phyloP scores from a whole-genome alignment of 1,140 invertebrate species.

The Hyles vespertilio region DNA sequence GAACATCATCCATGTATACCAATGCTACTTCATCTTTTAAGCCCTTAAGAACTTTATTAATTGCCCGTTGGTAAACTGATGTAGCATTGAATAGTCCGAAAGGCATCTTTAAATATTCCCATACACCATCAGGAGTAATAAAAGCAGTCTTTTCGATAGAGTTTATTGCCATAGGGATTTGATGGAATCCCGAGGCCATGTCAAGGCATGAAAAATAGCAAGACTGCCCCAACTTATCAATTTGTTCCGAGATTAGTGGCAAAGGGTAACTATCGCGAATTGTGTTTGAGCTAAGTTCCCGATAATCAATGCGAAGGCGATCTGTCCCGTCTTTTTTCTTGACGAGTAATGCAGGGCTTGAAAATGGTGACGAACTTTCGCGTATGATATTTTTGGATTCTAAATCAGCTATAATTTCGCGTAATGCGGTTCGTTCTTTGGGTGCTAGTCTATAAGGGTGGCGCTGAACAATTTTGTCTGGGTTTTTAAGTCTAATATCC shows the following conservation, averaged over 20 bases:
- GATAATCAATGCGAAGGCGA: constrained; percentile 10
- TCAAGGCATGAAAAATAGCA: too few species aligned
- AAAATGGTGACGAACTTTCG: constrained; percentile 7
- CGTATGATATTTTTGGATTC: background rate
- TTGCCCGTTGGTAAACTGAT: too few species aligned
- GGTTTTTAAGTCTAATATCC: constrained; percentile 7
- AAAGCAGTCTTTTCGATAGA: too few species aligned
- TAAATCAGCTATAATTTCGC: background rate
- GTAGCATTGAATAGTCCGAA: background rate
- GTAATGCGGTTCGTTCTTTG: background rate
- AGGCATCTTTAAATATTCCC: constrained; percentile 1
- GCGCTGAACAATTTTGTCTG: constrained; percentile 6
- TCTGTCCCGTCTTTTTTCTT: constrained; percentile 9
- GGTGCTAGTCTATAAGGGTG: constrained; percentile 7
- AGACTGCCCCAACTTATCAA: background rate
- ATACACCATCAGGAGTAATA: too few species aligned
- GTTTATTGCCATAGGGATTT: too few species aligned
- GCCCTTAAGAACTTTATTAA: too few species aligned
- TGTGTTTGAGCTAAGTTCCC: constrained; percentile 12
- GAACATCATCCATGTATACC: constrained; percentile 35
- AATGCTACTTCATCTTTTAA: constrained; percentile 7
- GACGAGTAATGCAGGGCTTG: constrained; percentile 5
- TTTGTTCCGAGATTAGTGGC: constrained; percentile 15
- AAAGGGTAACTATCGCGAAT: constrained; percentile 13
- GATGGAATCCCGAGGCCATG: too few species aligned